Evolutionary conservation across 1,140 invertebrate species (phyloP).

Genomic region (Monomorium pharaonis): DNA sequence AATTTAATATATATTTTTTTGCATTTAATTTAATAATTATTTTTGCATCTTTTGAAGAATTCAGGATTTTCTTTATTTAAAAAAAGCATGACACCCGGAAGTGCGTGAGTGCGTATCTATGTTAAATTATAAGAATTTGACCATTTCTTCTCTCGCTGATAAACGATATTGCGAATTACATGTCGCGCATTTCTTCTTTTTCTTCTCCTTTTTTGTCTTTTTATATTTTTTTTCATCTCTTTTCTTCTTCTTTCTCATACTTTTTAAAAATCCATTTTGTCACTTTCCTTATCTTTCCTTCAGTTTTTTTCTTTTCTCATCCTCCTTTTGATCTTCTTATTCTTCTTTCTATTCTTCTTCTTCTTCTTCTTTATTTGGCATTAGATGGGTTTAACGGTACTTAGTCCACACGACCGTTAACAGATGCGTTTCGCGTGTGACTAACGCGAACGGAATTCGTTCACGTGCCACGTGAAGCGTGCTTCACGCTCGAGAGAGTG

Average conservation of each 20-base stretch:
- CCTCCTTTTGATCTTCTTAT: not conserved
- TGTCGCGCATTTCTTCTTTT: not conserved
- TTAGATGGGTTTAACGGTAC: not conserved
- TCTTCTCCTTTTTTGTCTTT: not conserved
- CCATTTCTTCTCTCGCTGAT: not conserved
- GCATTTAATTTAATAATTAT: too few relatives aligned
- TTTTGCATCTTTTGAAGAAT: not conserved
- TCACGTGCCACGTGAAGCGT: slow-evolving; percentile 3
- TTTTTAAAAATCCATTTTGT: too few relatives aligned
- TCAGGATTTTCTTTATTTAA: not conserved
- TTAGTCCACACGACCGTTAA: not conserved
- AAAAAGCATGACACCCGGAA: not conserved
- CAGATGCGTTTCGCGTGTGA: not conserved
- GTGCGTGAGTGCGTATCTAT: not conserved
- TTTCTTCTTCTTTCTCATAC: not conserved
- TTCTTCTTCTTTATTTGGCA: not conserved
- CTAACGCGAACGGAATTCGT: slow-evolving; percentile 11
- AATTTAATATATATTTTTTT: not conserved
- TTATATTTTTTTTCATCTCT: not conserved
- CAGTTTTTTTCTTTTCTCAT: not conserved
- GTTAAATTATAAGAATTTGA: not conserved
- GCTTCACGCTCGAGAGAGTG: slow-evolving; percentile 42
- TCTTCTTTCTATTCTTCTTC: not conserved
- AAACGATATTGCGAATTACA: not conserved
- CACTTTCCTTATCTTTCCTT: not conserved